Base-by-base conservation (phyloP, 2,888 invertebrate genomes). In the Boloria euphrosyne region DNA sequence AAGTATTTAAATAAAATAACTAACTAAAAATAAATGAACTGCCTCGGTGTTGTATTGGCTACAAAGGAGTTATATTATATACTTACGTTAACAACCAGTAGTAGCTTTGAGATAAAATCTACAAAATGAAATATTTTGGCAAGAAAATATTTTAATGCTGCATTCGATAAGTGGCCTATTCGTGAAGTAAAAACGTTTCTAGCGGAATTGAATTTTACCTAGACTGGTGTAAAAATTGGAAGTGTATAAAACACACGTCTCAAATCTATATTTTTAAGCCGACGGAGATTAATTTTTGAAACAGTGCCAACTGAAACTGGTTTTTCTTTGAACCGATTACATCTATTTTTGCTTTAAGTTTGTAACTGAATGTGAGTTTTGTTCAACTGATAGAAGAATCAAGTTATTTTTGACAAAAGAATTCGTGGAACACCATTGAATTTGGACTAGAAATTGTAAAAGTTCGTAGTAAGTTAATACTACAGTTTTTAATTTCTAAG, bases 291-390 rank as follows among this genome's bases (percentile, higher is more conserved):
- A 78, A 76, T 79, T 81, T 77, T 83, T 85, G 84, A 78, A 77
- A 75, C 73, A 67, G 69, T 75, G 84, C 84, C 84, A 85, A 82
- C 73, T 81, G 78, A 76, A 73, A 79, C 78, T 80, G 76, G 81
- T 81, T 82, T 81, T 78, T 74, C 71, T 71, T 75, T 77, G 74
- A 79, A 76, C 76, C 75, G 75, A 77, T 78, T 76, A 76, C 75
- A 74, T 75, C 74, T 73, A 76, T 76, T 76, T 73, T 74, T 73
- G 71, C 71, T 72, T 82, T 77, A 77, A 70, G 73, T 73, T 79
- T 82, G 70, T 65, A 68, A 70, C 65, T 70, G 65, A 65, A 63
- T 63, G 68, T 65, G 65, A 65, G 66, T 50, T 64, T 58, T 50
- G 57, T 64, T 66, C 53, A 57, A 66, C 53, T 66, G 52, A 54